Evolutionary conservation across 2,113 vertebrate genomes (phyloP).

Genomic region (Pelecanoides urinatrix): DNA sequence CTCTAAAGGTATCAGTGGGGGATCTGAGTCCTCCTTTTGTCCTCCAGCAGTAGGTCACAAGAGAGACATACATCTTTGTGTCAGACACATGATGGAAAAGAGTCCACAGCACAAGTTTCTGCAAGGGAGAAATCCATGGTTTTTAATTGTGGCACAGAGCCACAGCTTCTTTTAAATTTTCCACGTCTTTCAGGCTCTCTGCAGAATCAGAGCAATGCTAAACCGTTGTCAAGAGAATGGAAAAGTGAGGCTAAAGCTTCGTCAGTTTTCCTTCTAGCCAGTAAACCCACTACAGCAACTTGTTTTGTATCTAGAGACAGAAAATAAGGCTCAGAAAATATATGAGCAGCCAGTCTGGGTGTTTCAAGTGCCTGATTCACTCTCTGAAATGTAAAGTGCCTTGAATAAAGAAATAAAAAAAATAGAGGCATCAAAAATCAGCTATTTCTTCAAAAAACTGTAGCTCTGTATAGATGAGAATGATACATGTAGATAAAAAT

Average conservation of each 20-base stretch:
- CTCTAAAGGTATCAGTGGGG: background rate
- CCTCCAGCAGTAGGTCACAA: background rate
- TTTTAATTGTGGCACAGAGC: background rate
- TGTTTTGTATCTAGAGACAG: background rate
- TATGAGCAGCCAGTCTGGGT: background rate
- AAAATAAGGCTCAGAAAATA: background rate
- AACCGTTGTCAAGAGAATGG: background rate
- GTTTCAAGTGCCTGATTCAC: background rate
- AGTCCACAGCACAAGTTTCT: background rate
- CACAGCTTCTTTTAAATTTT: background rate
- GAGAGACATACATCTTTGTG: background rate
- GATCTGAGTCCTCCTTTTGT: background rate
- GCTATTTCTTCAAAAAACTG: background rate
- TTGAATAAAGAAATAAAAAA: background rate
- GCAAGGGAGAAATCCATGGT: background rate
- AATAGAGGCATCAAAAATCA: background rate
- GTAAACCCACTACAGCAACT: background rate
- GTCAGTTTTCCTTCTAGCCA: background rate
- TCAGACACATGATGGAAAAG: background rate
- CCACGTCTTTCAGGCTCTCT: background rate
- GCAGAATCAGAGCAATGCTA: background rate
- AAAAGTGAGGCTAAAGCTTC: background rate
- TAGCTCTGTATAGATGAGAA: background rate
- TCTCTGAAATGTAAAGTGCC: background rate
- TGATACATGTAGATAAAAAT: background rate